These are phyloP conservation scores for Protodeltote pygarga DNA, from an alignment of 2,888 invertebrate species.

Conservation along the genomic window DNA sequence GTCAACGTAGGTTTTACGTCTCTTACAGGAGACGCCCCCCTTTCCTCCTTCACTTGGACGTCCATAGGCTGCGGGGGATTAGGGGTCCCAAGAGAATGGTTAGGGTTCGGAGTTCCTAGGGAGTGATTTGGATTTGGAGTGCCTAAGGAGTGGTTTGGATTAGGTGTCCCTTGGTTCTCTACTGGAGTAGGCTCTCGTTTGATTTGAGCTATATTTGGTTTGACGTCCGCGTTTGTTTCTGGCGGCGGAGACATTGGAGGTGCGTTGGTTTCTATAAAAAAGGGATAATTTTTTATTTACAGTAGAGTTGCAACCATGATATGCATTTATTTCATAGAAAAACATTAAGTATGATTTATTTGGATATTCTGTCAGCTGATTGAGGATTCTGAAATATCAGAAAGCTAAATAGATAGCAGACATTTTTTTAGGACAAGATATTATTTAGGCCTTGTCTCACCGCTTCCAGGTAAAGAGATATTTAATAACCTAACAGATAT, in stretches of 20 bases:
- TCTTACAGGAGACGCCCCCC: constrained; percentile 66
- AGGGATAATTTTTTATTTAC: neutral
- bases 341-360: no score
- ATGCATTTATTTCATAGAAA: no score
- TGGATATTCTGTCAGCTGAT: no score
- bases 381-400: no score
- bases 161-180: constrained; percentile 79
- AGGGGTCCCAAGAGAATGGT: constrained; percentile 66
- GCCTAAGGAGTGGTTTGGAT: constrained; percentile 76
- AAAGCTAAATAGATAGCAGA: no score
- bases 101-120: constrained; percentile 75
- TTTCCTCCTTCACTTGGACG: constrained; percentile 76
- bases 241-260: constrained; percentile 76
- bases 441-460: no score
- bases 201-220: constrained; percentile 81
- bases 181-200: constrained; percentile 78
- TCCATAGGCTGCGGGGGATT: constrained; percentile 75
- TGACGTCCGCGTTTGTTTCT: constrained; percentile 72
- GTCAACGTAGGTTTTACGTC: constrained; percentile 70
- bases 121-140: constrained; percentile 79
- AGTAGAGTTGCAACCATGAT: no score
- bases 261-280: constrained; percentile 62
- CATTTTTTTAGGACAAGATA: no score
- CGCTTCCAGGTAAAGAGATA: no score
- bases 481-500: no score